Base-by-base conservation (phyloP, 1,140 invertebrate genomes). In the Hormaphis cornu region DNA sequence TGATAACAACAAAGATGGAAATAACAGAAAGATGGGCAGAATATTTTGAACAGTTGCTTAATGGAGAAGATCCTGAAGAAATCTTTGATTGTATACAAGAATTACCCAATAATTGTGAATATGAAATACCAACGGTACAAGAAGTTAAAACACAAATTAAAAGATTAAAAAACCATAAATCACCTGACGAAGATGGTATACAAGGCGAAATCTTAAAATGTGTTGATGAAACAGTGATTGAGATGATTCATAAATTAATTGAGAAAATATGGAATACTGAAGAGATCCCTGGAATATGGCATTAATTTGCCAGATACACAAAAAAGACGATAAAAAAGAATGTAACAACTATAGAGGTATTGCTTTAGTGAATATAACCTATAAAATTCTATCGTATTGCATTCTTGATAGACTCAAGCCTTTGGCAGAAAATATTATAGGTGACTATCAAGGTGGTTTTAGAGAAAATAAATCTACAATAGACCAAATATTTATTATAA, bases 321-420 rank as follows among this genome's bases (percentile, higher is more conserved):
- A 75, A 61, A 76, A 76, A 71, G 73, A 74, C 16, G 74, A 75
- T 53, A 72, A 70, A 53, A 18, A 69, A 18, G 46, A 72, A 18
- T 74, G 72, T 63, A 35, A 53, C 6, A 75, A 76, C 56, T 76
- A 76, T 58, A 71, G 75, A 46, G 74, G 75, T n/a, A 74, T 73
- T 20, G 56, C 72, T 4, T 53, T 74, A 16, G 42, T 74, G 1
- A 28, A 12, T n/a, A n/a, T n/a, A n/a, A n/a, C n/a, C n/a, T n/a
- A n/a, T n/a, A n/a, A n/a, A n/a, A n/a, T n/a, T n/a, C 48, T 48
- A 26, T 48, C 63, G 7, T 48, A 48, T 48, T 48, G 20, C 24
- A 24, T 69, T n/a, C 40, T 48, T 20, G 26, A 44, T 26, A 69
- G 63, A 69, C 3, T 69, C 2, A 48, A 20, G 40, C 40, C 42